Conservation (phyloP, 1,140 invertebrate species). For the Pseudomyrmex pallidus region DNA sequence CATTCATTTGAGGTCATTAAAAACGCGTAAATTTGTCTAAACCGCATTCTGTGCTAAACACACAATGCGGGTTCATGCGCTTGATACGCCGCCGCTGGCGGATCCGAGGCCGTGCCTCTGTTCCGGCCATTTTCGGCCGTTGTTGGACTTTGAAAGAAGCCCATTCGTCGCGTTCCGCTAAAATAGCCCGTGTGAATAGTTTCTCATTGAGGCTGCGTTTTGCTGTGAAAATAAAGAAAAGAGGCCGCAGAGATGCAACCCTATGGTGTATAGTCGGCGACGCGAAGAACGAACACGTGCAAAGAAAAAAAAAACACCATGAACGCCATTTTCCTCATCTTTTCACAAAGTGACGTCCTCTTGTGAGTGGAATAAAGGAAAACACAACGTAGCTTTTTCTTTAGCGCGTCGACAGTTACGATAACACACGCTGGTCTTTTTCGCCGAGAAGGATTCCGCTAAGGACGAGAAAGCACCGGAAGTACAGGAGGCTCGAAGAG, state of each 20-base stretch:
- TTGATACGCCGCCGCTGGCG: constrained; percentile 3
- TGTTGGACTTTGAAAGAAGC: constrained; percentile 17
- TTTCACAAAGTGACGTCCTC: constrained; percentile 50
- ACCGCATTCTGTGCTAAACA: neutral
- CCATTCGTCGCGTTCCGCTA: neutral
- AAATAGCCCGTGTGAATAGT: constrained; percentile 61
- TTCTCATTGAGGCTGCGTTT: constrained; percentile 28
- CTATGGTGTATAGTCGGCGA: neutral
- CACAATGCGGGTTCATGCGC: neutral
- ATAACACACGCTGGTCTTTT: constrained; percentile 64
- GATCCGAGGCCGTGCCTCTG: neutral
- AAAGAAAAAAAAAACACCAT: neutral
- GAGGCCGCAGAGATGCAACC: neutral
- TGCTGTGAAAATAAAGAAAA: constrained; percentile 48
- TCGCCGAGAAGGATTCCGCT: constrained; percentile 16
- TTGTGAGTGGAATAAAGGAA: constrained; percentile 64
- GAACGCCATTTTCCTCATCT: constrained; percentile 64
- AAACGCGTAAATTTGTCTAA: neutral
- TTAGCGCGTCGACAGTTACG: constrained; percentile 41
- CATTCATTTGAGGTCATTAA: constrained; percentile 8
- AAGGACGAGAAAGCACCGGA: constrained; percentile 53
- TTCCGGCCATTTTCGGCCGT: constrained; percentile 30
- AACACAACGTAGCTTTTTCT: constrained; percentile 57
- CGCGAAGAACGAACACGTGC: constrained; percentile 24
- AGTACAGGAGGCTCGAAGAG: constrained; percentile 38